These are phyloP conservation scores for Eilema sororculum DNA, from an alignment of 2,888 invertebrate genomes.

Conservation along the genomic window DNA sequence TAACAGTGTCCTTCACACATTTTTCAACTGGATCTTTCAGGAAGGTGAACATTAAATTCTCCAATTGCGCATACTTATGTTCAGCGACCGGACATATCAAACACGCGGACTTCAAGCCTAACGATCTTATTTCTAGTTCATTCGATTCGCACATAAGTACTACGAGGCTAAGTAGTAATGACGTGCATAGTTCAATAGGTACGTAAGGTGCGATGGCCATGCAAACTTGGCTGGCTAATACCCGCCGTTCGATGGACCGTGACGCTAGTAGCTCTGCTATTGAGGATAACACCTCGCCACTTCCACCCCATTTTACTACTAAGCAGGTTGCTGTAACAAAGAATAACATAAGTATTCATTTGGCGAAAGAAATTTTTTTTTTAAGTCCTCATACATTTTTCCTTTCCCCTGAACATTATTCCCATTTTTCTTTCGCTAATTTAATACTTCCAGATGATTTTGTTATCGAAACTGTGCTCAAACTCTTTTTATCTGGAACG, in stretches of 20 bases:
- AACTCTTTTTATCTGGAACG: too few species aligned
- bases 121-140: conserved; percentile 73
- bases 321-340: conserved; percentile 76
- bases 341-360: too few species aligned
- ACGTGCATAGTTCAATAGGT: conserved; percentile 80
- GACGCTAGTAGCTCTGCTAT: conserved; percentile 79
- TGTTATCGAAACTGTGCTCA: too few species aligned
- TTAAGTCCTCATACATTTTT: too few species aligned
- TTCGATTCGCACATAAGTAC: conserved; percentile 82
- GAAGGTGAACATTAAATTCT: conserved; percentile 79
- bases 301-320: conserved; percentile 82
- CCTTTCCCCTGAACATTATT: too few species aligned
- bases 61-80: conserved; percentile 78
- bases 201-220: conserved; percentile 80
- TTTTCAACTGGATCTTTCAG: conserved; percentile 76
- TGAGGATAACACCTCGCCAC: conserved; percentile 79
- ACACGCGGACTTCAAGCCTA: conserved; percentile 78
- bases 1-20: conserved; percentile 76
- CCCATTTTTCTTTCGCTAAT: too few species aligned
- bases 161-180: conserved; percentile 79
- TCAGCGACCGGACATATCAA: conserved; percentile 79
- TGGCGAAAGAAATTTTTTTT: too few species aligned
- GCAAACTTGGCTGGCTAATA: conserved; percentile 80
- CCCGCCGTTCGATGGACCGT: conserved; percentile 70
- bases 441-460: too few species aligned